A percentile compares a stretch with the other conserved stretches of the same genome.
These are phyloP conservation scores for Lasius platythorax DNA, from an alignment of 2,888 invertebrate genomes.

Conservation along the genomic window DNA sequence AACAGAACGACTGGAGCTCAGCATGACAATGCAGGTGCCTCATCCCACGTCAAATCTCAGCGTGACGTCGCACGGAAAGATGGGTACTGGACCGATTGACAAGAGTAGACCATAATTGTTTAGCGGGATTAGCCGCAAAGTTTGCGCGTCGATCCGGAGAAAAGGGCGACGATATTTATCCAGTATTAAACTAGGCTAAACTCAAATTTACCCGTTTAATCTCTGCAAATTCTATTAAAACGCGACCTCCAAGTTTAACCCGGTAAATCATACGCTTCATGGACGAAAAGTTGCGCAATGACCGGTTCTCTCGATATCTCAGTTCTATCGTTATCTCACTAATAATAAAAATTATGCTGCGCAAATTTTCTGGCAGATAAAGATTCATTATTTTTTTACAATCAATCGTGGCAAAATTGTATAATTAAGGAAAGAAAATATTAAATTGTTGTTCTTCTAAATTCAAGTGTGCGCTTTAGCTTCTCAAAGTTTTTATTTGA, in stretches of 20 bases:
- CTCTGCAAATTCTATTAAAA: conserved; percentile 75
- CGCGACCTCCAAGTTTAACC: conserved; percentile 57
- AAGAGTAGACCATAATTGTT: conserved; percentile 82
- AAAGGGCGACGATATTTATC: conserved; percentile 74
- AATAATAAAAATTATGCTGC: not conserved
- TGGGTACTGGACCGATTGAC: conserved; percentile 77
- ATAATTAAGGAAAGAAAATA: not conserved
- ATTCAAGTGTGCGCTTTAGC: not conserved
- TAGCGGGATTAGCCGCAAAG: conserved; percentile 81
- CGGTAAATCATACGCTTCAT: conserved; percentile 70
- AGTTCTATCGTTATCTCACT: not conserved
- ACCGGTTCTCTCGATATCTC: conserved; percentile 16
- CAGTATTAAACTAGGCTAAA: conserved; percentile 74
- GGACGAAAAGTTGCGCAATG: conserved; percentile 43
- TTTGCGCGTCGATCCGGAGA: conserved; percentile 76
- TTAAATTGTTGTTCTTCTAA: not conserved
- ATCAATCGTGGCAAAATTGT: not conserved
- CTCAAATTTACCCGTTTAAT: conserved; percentile 76
- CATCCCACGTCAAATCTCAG: conserved; percentile 86
- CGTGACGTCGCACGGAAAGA: conserved; percentile 82
- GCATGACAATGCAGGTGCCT: conserved; percentile 86
- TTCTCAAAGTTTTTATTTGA: not conserved
- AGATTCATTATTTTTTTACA: not conserved
- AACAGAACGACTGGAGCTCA: conserved; percentile 78
- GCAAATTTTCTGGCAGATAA: not conserved